Evolutionary conservation across 2,888 invertebrate genomes (phyloP).

Genomic region (Pycnomerus fuliginosus): DNA sequence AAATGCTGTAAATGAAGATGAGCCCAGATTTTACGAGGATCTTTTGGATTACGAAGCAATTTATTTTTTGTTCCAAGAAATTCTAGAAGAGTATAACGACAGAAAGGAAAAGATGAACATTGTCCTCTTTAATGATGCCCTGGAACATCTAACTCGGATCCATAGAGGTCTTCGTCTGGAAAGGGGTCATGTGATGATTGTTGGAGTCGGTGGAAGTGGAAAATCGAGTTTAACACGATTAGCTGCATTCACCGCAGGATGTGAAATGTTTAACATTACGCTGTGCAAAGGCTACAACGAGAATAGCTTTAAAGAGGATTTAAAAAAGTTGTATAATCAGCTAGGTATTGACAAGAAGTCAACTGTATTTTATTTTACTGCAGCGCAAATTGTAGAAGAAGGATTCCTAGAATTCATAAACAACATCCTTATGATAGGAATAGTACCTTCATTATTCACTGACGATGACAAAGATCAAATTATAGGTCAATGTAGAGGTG

Average conservation of each 20-base stretch:
- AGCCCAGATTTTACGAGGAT: constrained; percentile 83
- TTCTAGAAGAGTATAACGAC: constrained; percentile 84
- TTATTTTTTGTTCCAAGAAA: constrained; percentile 86
- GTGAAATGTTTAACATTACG: constrained; percentile 78
- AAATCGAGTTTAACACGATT: constrained; percentile 80
- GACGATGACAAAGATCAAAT: constrained; percentile 88
- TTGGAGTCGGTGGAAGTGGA: constrained; percentile 89
- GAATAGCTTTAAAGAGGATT: constrained; percentile 78
- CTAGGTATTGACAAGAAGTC: constrained; percentile 79
- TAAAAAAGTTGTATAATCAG: constrained; percentile 74
- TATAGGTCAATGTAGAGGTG: constrained; percentile 67
- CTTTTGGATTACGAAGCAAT: constrained; percentile 86
- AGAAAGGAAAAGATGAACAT: constrained; percentile 70
- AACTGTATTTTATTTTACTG: constrained; percentile 80
- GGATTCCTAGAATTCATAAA: constrained; percentile 88
- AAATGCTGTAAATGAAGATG: constrained; percentile 79
- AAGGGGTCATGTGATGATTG: constrained; percentile 79
- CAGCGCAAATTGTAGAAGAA: constrained; percentile 78
- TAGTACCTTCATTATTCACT: constrained; percentile 81
- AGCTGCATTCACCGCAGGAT: constrained; percentile 81
- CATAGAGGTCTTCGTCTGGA: constrained; percentile 83
- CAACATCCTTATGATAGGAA: constrained; percentile 84
- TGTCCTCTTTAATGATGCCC: constrained; percentile 87
- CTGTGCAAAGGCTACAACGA: constrained; percentile 86
- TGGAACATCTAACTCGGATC: constrained; percentile 86